Percentiles rank a stretch among this genome's conserved stretches.
These are phyloP conservation scores for Drosophila suboccidentalis DNA, from an alignment of 2,888 invertebrate species.

Conservation along the genomic window DNA sequence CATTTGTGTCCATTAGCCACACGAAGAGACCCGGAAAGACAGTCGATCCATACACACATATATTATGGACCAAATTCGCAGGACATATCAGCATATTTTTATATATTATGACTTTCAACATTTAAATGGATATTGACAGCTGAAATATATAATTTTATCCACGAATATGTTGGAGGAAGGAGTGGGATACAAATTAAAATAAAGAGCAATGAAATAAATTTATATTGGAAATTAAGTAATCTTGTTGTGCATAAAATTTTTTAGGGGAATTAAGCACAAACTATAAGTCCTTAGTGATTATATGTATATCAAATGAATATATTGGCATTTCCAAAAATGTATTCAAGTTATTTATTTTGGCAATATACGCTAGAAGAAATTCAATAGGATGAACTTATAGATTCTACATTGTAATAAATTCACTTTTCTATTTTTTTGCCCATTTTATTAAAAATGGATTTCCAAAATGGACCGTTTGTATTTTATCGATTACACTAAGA, in stretches of 20 bases:
- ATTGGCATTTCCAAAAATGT: too few species aligned
- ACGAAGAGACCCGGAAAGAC: slow-evolving; percentile 10
- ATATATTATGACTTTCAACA: slow-evolving; percentile 3
- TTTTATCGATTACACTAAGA: too few species aligned
- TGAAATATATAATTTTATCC: slow-evolving; percentile 22
- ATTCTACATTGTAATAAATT: too few species aligned
- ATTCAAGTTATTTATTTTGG: too few species aligned
- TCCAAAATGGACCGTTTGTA: too few species aligned
- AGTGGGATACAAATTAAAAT: not conserved
- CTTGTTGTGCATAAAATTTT: not conserved
- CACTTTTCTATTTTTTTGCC: too few species aligned
- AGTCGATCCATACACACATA: not conserved
- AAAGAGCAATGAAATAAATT: not conserved
- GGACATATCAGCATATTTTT: slow-evolving; percentile 2
- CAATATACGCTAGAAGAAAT: too few species aligned
- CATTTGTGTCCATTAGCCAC: slow-evolving; percentile 74
- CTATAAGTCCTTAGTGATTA: too few species aligned
- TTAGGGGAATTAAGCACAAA: not conserved
- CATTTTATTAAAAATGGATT: too few species aligned
- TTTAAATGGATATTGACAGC: slow-evolving; percentile 33
- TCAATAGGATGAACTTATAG: too few species aligned
- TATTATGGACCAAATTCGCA: not conserved
- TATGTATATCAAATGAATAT: too few species aligned
- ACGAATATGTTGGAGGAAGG: not conserved
- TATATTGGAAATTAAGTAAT: not conserved